These are phyloP conservation scores for Platorchestia sp. DNA, from an alignment of 1,140 invertebrate genomes.

Conservation along the genomic window DNA sequence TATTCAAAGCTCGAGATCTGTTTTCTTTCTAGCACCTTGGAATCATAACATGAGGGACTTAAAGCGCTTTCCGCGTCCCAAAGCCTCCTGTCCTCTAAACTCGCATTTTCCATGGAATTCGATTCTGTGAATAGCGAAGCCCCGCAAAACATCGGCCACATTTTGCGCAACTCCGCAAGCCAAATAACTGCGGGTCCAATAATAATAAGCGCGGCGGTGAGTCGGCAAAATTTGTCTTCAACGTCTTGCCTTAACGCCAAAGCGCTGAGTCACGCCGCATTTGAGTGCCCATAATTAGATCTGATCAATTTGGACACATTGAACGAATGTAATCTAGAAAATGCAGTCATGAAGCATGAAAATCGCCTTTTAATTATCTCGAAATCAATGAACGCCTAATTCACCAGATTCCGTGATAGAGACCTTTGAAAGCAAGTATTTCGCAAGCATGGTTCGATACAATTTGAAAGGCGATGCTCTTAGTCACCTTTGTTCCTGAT, in stretches of 20 bases:
- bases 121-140: background rate
- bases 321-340: conserved; percentile 21
- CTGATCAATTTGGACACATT: conserved; percentile 33
- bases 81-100: background rate
- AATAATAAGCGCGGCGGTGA: background rate
- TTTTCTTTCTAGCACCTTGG: background rate
- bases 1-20: background rate
- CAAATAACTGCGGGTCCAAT: background rate
- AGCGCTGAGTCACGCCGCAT: conserved; percentile 21
- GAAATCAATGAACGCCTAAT: background rate
- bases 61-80: background rate
- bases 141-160: background rate
- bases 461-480: background rate
- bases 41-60: background rate
- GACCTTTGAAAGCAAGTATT: background rate
- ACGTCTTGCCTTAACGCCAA: background rate
- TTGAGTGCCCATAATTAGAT: conserved; percentile 30
- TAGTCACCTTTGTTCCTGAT: background rate
- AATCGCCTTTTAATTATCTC: conserved; percentile 4
- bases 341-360: conserved; percentile 34
- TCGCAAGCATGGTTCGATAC: background rate
- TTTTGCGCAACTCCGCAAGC: conserved; percentile 10
- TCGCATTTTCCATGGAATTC: background rate
- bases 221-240: background rate
- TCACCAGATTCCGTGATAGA: background rate